Evolutionary conservation across 2,888 invertebrate genomes (phyloP).

Genomic region (Eupithecia dodoneata): DNA sequence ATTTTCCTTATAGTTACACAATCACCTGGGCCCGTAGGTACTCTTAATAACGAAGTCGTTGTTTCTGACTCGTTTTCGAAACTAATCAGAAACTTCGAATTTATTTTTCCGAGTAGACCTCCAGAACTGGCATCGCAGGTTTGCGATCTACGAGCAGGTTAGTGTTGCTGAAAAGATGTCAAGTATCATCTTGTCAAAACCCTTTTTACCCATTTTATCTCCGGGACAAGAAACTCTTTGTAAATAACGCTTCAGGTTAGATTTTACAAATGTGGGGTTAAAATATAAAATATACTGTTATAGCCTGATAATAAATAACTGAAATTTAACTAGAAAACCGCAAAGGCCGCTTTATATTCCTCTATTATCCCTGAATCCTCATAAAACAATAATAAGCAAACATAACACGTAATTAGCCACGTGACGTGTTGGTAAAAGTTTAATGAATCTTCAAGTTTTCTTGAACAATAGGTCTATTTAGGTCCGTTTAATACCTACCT

Average conservation of each 20-base stretch:
- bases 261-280: background rate
- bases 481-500: background rate
- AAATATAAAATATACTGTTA: too few relatives aligned
- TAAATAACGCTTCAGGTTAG: background rate
- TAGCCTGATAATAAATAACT: background rate
- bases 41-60: too few relatives aligned
- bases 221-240: background rate
- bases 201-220: background rate
- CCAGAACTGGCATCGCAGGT: too few relatives aligned
- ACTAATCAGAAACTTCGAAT: too few relatives aligned
- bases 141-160: too few relatives aligned
- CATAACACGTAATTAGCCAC: background rate
- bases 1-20: conserved; percentile 3
- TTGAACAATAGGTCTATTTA: background rate
- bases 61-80: too few relatives aligned
- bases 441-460: background rate
- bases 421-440: background rate
- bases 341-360: background rate
- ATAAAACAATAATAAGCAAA: background rate
- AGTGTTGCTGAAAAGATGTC: too few relatives aligned
- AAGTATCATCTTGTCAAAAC: too few relatives aligned
- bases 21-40: too few relatives aligned
- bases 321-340: background rate
- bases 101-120: too few relatives aligned
- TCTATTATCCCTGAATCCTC: background rate